A percentile compares a stretch with the other conserved stretches of the same genome.
Evolutionary conservation across 2,797 vertebrate species (phyloP).

Genomic region (Parambassis ranga): DNA sequence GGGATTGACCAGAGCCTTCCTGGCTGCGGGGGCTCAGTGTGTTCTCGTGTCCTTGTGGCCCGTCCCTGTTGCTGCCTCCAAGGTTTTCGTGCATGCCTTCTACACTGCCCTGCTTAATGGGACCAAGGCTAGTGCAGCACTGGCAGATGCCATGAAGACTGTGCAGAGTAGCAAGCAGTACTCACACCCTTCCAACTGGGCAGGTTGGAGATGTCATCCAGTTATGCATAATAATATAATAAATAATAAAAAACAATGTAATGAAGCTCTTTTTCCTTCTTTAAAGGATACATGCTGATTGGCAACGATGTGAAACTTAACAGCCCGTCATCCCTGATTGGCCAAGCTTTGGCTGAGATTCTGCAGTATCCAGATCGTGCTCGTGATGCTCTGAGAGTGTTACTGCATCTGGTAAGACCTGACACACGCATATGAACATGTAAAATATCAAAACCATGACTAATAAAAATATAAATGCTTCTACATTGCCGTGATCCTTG

Average conservation of each 20-base stretch:
- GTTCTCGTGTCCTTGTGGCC: conserved; percentile 97
- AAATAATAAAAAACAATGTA: background rate
- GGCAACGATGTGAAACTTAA: conserved; percentile 96
- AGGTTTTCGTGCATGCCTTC: conserved; percentile 94
- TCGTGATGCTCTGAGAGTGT: conserved; percentile 92
- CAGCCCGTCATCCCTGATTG: conserved; percentile 94
- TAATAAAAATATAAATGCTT: background rate
- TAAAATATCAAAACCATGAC: background rate
- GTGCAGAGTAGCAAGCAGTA: conserved; percentile 97
- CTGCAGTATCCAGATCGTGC: conserved; percentile 94
- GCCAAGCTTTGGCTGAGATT: conserved; percentile 96
- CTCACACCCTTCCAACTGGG: conserved; percentile 98
- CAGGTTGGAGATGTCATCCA: conserved; percentile 81
- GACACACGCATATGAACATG: background rate
- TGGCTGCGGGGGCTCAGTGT: conserved; percentile 94
- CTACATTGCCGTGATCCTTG: background rate
- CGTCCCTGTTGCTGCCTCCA: conserved; percentile 93
- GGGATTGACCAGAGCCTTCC: conserved; percentile 93
- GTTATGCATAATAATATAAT: background rate
- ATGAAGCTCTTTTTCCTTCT: background rate
- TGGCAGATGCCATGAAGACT: conserved; percentile 95
- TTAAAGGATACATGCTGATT: conserved; percentile 92
- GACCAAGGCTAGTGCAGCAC: conserved; percentile 91
- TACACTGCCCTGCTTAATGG: conserved; percentile 94
- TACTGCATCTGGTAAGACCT: conserved; percentile 91